Base-by-base conservation (phyloP, 2,888 invertebrate genomes). In the Sceliomorpha sp. region DNA sequence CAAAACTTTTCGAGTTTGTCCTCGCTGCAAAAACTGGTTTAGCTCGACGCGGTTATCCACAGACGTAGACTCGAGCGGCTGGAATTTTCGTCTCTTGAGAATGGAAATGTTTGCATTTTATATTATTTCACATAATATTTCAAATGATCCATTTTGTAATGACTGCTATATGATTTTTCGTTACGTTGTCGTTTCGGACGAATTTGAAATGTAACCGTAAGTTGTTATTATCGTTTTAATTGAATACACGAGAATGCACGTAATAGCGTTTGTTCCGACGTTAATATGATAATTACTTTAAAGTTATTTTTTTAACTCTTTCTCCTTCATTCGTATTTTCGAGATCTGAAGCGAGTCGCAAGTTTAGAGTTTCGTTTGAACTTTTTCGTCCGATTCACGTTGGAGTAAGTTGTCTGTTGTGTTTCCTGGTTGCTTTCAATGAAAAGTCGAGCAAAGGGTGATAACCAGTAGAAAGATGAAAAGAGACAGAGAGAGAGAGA, bases 1-100 rank as follows among this genome's bases (percentile, higher is more conserved):
- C 82, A 83, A 72, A 75, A 78, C 75, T 75, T 80, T 76, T 71
- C 73, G 69, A 75, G 63, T 72, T 72, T 72, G 69, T 73, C 63
- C 37, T 42, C 53, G 59, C 45, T 40, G 69, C 69, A 69, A 69
- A 63, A 69, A 69, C 59, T 47, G 44, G 53, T 59, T 69, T 55
- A 59, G 53, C 63, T 50, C 67, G 32, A 50, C 69, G 42, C 44
- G 69, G 63, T 69, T 69, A 69, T 69, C 63, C 58, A 32, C 69
- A 58, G 59, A 20, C 53, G 58, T 31, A 40, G 42, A 63, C 34
- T 37, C 58, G 37, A 45, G 36, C 40, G 47, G 4, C 12, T 27
- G 44, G 29, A 58, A 69, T 63, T 69, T 48, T 48, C 42, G 51
- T 59, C 42, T 48, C 31, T 15, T 1, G 39, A 14, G 45, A 36